Conservation (phyloP, 30 jellyfish, hydroid and myxozoan genomes). For the Hydractinia echinata region DNA sequence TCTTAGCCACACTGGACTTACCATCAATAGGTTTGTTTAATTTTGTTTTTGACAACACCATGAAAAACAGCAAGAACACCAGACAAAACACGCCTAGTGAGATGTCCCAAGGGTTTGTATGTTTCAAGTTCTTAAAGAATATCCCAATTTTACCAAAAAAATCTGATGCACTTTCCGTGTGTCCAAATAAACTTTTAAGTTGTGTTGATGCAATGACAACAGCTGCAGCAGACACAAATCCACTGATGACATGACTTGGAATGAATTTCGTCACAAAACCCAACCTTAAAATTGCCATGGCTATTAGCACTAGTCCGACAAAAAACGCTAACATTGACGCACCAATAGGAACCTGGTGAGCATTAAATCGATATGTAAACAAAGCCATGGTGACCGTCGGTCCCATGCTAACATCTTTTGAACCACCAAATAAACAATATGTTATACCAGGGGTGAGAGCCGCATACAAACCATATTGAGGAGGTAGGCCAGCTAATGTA, state of each 20-base stretch:
- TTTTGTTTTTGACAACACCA: slow-evolving; percentile 19
- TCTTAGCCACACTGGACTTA: slow-evolving; percentile 13
- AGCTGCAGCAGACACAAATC: slow-evolving; percentile 85
- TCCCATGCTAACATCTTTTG: slow-evolving; percentile 69
- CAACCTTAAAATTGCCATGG: slow-evolving; percentile 57
- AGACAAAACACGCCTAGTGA: slow-evolving; percentile 56
- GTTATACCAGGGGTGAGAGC: slow-evolving; percentile 66
- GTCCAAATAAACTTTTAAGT: slow-evolving; percentile 65
- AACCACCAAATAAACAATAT: slow-evolving; percentile 70
- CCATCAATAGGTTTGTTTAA: slow-evolving; percentile 8
- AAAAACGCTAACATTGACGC: slow-evolving; percentile 66
- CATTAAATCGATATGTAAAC: slow-evolving; percentile 45
- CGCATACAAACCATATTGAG: slow-evolving; percentile 72
- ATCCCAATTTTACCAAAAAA: slow-evolving; percentile 33
- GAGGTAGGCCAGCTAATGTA: slow-evolving; percentile 75
- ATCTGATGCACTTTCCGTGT: slow-evolving; percentile 43
- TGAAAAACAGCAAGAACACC: slow-evolving; percentile 17
- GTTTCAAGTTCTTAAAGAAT: slow-evolving; percentile 40
- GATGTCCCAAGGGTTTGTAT: slow-evolving; percentile 59
- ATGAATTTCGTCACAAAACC: slow-evolving; percentile 66
- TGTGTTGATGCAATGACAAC: slow-evolving; percentile 53
- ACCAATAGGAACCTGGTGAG: slow-evolving; percentile 9
- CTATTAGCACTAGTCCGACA: slow-evolving; percentile 55
- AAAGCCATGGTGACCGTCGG: slow-evolving; percentile 64
- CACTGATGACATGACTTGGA: slow-evolving; percentile 78